phyloP scores from a whole-genome alignment of 2,888 invertebrate genomes.

The Aromia moschata region DNA sequence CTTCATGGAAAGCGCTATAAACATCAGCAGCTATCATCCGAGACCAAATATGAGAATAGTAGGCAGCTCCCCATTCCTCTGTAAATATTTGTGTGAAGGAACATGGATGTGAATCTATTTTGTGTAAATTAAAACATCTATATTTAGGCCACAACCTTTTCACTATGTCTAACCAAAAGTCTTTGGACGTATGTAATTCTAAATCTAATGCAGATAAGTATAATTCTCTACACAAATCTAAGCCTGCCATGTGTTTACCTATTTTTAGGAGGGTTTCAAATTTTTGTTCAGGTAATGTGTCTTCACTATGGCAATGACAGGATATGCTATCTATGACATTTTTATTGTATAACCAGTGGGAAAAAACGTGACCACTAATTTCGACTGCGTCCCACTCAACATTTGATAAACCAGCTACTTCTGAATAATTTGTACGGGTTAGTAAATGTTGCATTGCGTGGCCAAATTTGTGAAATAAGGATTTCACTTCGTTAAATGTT shows the following conservation, averaged over 20 bases:
- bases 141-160: constrained; percentile 83
- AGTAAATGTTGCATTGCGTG: constrained; percentile 86
- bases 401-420: constrained; percentile 85
- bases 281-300: constrained; percentile 73
- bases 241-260: constrained; percentile 80
- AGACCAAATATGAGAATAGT: constrained; percentile 88
- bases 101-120: constrained; percentile 85
- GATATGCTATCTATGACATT: constrained; percentile 67
- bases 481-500: constrained; percentile 77
- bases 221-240: constrained; percentile 81
- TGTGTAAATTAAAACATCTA: constrained; percentile 77
- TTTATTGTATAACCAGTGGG: constrained; percentile 76
- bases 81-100: constrained; percentile 85
- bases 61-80: constrained; percentile 86
- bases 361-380: constrained; percentile 84
- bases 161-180: constrained; percentile 86
- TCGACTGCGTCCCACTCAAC: constrained; percentile 95
- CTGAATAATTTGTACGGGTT: constrained; percentile 82
- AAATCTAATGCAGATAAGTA: constrained; percentile 86
- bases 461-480: constrained; percentile 87
- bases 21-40: constrained; percentile 90
- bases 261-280: constrained; percentile 71
- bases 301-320: constrained; percentile 78
- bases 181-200: constrained; percentile 77
- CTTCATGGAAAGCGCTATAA: constrained; percentile 85